Conservation (phyloP, 2,888 invertebrate genomes). For the Bombylius major region DNA sequence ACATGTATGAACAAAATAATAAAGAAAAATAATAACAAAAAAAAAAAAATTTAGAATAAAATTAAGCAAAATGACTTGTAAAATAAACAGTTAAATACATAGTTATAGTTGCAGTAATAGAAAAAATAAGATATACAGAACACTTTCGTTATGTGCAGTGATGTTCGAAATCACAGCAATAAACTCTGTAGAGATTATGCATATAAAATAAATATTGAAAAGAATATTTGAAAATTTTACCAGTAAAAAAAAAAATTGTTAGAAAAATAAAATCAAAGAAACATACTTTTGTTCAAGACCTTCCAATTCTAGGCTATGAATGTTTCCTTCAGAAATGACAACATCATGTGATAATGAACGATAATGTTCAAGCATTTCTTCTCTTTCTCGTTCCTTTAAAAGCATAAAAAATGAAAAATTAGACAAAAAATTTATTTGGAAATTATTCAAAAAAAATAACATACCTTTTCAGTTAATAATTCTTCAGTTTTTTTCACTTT, state of each 20-base stretch:
- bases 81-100: no score
- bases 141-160: no score
- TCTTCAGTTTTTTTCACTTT: slow-evolving; percentile 72
- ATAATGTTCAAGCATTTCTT: slow-evolving; percentile 69
- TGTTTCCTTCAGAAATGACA: slow-evolving; percentile 61
- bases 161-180: no score
- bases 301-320: slow-evolving; percentile 66
- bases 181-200: no score
- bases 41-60: no score
- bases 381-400: slow-evolving; percentile 59
- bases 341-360: slow-evolving; percentile 65
- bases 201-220: no score
- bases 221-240: no score
- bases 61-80: no score
- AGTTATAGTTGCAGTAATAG: no score
- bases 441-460: slow-evolving; percentile 3
- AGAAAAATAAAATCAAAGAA: slow-evolving; percentile 25
- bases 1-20: no score
- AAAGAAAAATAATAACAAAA: no score
- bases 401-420: slow-evolving; percentile 14
- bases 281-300: slow-evolving; percentile 51
- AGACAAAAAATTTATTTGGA: neutral
- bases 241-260: neutral
- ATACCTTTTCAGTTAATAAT: slow-evolving; percentile 52
- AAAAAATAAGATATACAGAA: no score